These are phyloP conservation scores for Drosophila bunnanda DNA, from an alignment of 2,888 invertebrate genomes.

Conservation along the genomic window DNA sequence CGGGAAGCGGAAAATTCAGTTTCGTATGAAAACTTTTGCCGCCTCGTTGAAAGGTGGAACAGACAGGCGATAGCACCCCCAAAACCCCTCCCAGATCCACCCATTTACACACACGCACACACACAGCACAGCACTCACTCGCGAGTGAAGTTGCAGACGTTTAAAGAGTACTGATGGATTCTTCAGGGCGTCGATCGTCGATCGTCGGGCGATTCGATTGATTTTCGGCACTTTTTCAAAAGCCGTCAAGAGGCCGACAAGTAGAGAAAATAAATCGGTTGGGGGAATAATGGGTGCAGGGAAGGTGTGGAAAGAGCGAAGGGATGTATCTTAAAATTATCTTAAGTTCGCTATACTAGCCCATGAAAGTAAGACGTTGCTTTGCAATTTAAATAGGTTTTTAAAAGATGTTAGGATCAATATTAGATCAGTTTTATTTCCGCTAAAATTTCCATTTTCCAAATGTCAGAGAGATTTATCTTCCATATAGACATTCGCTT, in stretches of 20 bases:
- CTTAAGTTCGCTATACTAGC: not conserved
- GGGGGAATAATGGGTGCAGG: not conserved
- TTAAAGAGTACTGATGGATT: slow-evolving; percentile 63
- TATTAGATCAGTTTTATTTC: not conserved
- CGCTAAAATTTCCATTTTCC: not conserved
- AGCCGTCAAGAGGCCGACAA: slow-evolving; percentile 58
- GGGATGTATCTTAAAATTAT: not conserved
- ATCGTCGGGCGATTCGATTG: slow-evolving; percentile 61
- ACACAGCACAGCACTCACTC: slow-evolving; percentile 2
- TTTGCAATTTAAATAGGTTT: not conserved
- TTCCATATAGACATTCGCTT: not conserved
- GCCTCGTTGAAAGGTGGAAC: slow-evolving; percentile 74
- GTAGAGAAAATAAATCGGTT: slow-evolving; percentile 31
- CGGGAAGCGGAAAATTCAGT: slow-evolving; percentile 46
- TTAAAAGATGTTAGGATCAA: not conserved
- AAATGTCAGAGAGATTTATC: slow-evolving; percentile 7
- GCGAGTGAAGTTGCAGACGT: slow-evolving; percentile 60
- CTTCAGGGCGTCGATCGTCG: slow-evolving; percentile 53
- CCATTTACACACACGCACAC: slow-evolving; percentile 14
- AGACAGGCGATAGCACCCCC: slow-evolving; percentile 38
- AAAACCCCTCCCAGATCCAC: not conserved
- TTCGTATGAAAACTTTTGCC: slow-evolving; percentile 42
- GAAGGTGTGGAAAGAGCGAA: not conserved
- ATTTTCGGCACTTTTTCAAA: slow-evolving; percentile 75
- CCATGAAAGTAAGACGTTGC: not conserved